Base-by-base conservation (phyloP, 2,888 invertebrate species). In the Rhagonycha lutea region DNA sequence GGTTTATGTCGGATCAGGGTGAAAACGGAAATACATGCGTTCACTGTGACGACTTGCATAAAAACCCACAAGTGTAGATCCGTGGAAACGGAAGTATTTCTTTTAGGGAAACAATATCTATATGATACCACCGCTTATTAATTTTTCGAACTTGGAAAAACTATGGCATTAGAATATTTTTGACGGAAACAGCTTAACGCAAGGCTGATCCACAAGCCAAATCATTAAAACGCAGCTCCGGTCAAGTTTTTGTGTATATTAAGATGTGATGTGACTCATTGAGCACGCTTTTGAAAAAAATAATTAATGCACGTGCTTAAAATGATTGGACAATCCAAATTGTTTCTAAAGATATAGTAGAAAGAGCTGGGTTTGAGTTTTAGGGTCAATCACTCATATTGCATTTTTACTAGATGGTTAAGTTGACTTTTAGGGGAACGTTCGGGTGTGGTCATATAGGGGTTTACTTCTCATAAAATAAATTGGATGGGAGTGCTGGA, bases 181-280 rank as follows among this genome's bases (percentile, higher is more conserved):
- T 69, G 61, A 68, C 77, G 80, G 80, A 80, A 79, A 75, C 70
- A 32, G 32, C 78, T 73, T 79, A 75, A 80, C 79, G 79, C 79
- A 78, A 78, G 73, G 71, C 47, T 76, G 79, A 47, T 47, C 47
- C 47, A n/a, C 47, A 12, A 5, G 26, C 61, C 67, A 61, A 71
- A 72, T 71, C 76, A 79, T 79, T 79, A 78, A 79, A 80, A 80
- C 78, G 72, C 68, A 63, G 75, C 79, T 79, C 79, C 80, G 80
- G 76, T 78, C 75, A 72, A 63, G 62, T 47, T 47, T 47, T 47
- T 47, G n/a, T 47, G n/a, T 47, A n/a, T 4, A 47, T 47, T 47
- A 47, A 47, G 47, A 47, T 47, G 47, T 47, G 47, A 47, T n/a
- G 47, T 47, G 47, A 47, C n/a, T 47, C 47, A 47, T 47, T 47